These are phyloP conservation scores for Drosophila setosimentum DNA, from an alignment of 2,888 invertebrate species.

Conservation along the genomic window DNA sequence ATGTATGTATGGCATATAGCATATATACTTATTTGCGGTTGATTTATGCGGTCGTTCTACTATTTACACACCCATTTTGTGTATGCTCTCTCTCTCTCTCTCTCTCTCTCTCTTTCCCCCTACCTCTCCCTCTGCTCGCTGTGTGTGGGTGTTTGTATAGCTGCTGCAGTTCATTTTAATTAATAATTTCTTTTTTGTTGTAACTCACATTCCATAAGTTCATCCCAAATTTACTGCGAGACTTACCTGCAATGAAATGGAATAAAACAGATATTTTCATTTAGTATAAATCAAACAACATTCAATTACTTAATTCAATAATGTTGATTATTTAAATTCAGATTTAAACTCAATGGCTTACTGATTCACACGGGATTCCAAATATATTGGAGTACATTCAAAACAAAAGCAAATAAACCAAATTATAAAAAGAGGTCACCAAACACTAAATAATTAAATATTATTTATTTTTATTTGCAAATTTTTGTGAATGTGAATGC, in stretches of 20 bases:
- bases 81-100: background rate
- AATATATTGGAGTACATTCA: background rate
- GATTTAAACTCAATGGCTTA: background rate
- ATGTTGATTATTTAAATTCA: background rate
- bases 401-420: background rate
- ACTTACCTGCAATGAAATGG: conserved; percentile 55
- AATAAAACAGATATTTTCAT: conserved; percentile 17
- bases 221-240: conserved; percentile 31
- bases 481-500: background rate
- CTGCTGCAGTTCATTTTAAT: conserved; percentile 70
- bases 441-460: background rate
- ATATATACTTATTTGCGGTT: conserved; percentile 62
- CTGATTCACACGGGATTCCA: background rate
- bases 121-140: background rate
- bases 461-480: background rate
- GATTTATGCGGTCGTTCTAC: conserved; percentile 75
- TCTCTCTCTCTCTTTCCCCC: background rate
- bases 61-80: conserved; percentile 57
- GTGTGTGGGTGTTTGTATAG: conserved; percentile 24
- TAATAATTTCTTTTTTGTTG: conserved; percentile 48
- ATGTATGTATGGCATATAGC: conserved; percentile 42
- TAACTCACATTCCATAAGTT: conserved; percentile 36
- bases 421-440: background rate
- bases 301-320: background rate
- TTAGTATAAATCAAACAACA: conserved; percentile 9